Evolutionary conservation across 2,888 invertebrate species (phyloP), one percentile per base, ranked within the genome.

Genomic region (Marronus borbonicus): DNA sequence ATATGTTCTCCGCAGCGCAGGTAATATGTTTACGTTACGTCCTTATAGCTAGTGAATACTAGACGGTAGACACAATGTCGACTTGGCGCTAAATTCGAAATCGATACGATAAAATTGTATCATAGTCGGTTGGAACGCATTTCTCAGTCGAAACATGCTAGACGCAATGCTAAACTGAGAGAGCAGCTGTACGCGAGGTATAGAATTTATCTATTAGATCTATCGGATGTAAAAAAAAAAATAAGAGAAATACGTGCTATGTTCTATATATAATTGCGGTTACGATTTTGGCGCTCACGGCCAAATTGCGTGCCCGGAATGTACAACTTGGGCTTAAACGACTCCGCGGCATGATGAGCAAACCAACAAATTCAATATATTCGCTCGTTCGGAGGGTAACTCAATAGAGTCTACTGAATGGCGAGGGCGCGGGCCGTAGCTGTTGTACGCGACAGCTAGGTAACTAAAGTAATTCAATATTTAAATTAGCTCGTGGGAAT

Each of bases 301-400:
- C 50, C 49, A 68, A 68, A 68, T 68, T 68, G 24, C 68, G 68
- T 68, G 68, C 50, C 39, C 68, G 17, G 68, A 68, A 68, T 49
- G 68, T 50, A 14, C 50, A 49, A 49, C 24, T 8, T 20, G 28
- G 68, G 68, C 68, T 68, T 68, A 68, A 68, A 50, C 50, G 68
- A 50, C 50, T 68, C 14, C 50, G 28, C 50, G 55, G 55, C 68
- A 50, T 28, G 50, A 50, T 28, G 50, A 68, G 52, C 20, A 12
- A 24, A 24, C 68, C n/a, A 24, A 68, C 50, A 68, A 68, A 68
- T 50, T 68, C 68, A 68, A 68, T 68, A 68, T 50, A 68, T 68
- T 66, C 62, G 31, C 49, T 52, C 50, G 68, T 20, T 28, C 50
- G 50, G 50, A 12, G 5, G 14, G 24, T 68, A 68, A 68, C 68